These are phyloP conservation scores for Benitochromis conjunctus DNA, from an alignment of 2,113 vertebrate genomes.

Conservation along the genomic window DNA sequence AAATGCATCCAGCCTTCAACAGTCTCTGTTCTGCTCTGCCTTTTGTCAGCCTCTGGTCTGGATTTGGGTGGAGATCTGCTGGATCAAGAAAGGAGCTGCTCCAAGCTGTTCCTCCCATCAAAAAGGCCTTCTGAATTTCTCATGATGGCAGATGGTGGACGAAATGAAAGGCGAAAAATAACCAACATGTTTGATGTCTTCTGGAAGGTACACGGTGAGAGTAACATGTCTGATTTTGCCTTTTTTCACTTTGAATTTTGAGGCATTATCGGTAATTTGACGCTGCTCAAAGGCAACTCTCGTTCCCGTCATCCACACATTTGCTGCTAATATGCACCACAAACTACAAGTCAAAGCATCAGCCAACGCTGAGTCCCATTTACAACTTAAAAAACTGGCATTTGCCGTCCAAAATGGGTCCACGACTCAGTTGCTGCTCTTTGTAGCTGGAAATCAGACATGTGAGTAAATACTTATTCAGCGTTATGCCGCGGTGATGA, in stretches of 20 bases:
- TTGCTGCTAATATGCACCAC: not conserved
- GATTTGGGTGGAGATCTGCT: not conserved
- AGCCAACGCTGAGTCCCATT: not conserved
- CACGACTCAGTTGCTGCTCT: not conserved
- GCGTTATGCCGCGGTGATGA: accelerated
- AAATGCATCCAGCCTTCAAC: not conserved
- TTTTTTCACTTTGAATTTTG: accelerated
- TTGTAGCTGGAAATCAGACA: not conserved
- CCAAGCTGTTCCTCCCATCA: not conserved
- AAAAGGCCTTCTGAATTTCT: not conserved
- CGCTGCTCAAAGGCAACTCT: not conserved
- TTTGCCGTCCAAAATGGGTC: not conserved
- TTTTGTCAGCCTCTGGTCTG: not conserved
- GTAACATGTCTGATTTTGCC: accelerated
- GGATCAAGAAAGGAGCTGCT: not conserved
- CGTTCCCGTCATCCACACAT: not conserved
- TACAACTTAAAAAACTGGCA: not conserved
- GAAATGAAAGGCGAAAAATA: not conserved
- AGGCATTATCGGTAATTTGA: not conserved
- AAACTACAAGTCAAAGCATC: not conserved
- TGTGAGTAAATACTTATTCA: accelerated
- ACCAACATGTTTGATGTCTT: not conserved
- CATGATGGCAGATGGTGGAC: not conserved
- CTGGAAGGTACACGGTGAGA: not conserved
- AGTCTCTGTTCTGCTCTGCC: not conserved